Percentiles rank a stretch among this genome's conserved stretches.
These are phyloP conservation scores for Plagodis pulveraria DNA, from an alignment of 2,888 invertebrate species.

Conservation along the genomic window DNA sequence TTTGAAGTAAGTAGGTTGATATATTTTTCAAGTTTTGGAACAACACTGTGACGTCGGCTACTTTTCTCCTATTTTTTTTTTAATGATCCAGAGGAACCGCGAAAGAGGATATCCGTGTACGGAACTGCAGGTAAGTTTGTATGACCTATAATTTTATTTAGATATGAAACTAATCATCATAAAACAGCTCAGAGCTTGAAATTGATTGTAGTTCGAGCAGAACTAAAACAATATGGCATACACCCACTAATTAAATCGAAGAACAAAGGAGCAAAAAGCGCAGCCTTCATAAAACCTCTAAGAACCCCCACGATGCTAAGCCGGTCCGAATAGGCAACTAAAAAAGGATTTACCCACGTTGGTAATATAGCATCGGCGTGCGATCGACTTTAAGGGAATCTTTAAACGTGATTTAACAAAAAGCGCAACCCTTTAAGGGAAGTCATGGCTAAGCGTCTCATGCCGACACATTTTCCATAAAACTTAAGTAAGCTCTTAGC, in stretches of 20 bases:
- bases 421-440: constrained; percentile 82
- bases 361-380: constrained; percentile 66
- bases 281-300: constrained; percentile 64
- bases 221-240: constrained; percentile 67
- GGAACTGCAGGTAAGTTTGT: too few species aligned
- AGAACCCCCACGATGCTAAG: constrained; percentile 79
- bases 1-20: too few species aligned
- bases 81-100: too few species aligned
- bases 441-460: constrained; percentile 77
- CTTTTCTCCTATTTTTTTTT: too few species aligned
- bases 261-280: constrained; percentile 71
- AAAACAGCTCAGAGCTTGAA: constrained; percentile 29
- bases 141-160: too few species aligned
- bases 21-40: too few species aligned
- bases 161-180: constrained; percentile 11
- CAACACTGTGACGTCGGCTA: too few species aligned
- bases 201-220: constrained; percentile 38
- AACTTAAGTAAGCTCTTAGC: constrained; percentile 79
- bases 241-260: constrained; percentile 74
- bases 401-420: constrained; percentile 76
- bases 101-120: too few species aligned
- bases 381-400: constrained; percentile 66
- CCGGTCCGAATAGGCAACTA: constrained; percentile 59
- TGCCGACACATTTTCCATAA: constrained; percentile 78
- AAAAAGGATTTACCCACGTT: constrained; percentile 59